A percentile compares a stretch with the other conserved stretches of the same genome.
Conservation (phyloP, 2,888 invertebrate species). For the Meganola albula region DNA sequence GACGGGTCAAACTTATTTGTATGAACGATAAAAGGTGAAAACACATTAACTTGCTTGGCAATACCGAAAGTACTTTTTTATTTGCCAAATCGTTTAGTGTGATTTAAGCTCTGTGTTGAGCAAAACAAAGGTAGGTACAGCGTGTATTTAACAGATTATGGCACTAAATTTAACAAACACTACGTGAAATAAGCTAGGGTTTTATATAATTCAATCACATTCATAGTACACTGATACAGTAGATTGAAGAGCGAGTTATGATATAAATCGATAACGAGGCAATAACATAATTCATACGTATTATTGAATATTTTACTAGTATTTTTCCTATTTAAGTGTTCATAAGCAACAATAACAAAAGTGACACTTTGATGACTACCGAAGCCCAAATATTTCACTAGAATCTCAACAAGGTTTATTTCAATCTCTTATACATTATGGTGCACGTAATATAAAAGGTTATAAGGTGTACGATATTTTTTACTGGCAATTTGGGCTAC, state of each 20-base stretch:
- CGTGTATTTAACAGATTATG: slow-evolving; percentile 47
- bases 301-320: slow-evolving; percentile 13
- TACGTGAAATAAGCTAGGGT: slow-evolving; percentile 28
- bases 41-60: too few species aligned
- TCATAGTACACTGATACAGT: not conserved
- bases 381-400: too few species aligned
- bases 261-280: slow-evolving; percentile 13
- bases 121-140: slow-evolving; percentile 46
- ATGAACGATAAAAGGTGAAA: slow-evolving; percentile 27
- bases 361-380: too few species aligned
- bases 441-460: too few species aligned
- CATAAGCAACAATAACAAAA: slow-evolving; percentile 17
- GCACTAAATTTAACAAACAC: slow-evolving; percentile 50
- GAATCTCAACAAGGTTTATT: slow-evolving; percentile 1
- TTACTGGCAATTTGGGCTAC: too few species aligned
- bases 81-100: too few species aligned
- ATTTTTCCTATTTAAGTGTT: slow-evolving; percentile 13
- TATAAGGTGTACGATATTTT: too few species aligned
- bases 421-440: too few species aligned
- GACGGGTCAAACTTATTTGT: slow-evolving; percentile 47
- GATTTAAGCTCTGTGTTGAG: too few species aligned
- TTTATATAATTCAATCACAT: slow-evolving; percentile 1
- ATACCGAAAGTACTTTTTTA: too few species aligned
- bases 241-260: slow-evolving; percentile 18
- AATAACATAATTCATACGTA: slow-evolving; percentile 18